Evolutionary conservation across 2,797 vertebrate genomes (phyloP).

Genomic region (Falco cherrug): DNA sequence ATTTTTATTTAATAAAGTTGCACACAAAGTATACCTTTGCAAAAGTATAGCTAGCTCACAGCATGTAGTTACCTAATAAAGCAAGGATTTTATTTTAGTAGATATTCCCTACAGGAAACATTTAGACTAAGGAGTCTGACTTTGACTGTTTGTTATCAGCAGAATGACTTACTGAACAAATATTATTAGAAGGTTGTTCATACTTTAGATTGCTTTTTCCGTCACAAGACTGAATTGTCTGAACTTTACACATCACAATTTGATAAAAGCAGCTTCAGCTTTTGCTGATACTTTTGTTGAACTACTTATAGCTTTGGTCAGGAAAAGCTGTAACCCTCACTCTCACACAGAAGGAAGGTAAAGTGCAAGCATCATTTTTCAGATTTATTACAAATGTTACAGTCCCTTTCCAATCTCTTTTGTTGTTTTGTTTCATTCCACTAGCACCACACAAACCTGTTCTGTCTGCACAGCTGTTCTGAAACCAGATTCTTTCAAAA

Average conservation of each 20-base stretch:
- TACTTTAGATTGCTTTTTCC: slow-evolving; percentile 62
- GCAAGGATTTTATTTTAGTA: not conserved
- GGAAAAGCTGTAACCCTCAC: not conserved
- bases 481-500: not conserved
- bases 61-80: slow-evolving; percentile 6
- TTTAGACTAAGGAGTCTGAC: slow-evolving; percentile 35
- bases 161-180: slow-evolving; percentile 75
- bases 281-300: slow-evolving; percentile 33
- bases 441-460: not conserved
- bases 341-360: not conserved
- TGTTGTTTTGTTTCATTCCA: not conserved
- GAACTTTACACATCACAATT: slow-evolving; percentile 60
- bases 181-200: slow-evolving; percentile 72
- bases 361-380: not conserved
- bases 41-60: not conserved
- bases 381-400: not conserved
- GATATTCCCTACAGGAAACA: slow-evolving; percentile 10
- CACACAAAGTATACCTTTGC: not conserved
- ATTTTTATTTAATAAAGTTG: not conserved
- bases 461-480: not conserved
- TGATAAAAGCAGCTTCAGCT: slow-evolving; percentile 53
- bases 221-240: slow-evolving; percentile 55
- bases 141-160: slow-evolving; percentile 65
- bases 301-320: not conserved
- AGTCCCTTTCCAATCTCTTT: not conserved